Evolutionary conservation across 2,888 invertebrate genomes (phyloP), one percentile per base, ranked within the genome.

Genomic region (Cheilosia impressa): DNA sequence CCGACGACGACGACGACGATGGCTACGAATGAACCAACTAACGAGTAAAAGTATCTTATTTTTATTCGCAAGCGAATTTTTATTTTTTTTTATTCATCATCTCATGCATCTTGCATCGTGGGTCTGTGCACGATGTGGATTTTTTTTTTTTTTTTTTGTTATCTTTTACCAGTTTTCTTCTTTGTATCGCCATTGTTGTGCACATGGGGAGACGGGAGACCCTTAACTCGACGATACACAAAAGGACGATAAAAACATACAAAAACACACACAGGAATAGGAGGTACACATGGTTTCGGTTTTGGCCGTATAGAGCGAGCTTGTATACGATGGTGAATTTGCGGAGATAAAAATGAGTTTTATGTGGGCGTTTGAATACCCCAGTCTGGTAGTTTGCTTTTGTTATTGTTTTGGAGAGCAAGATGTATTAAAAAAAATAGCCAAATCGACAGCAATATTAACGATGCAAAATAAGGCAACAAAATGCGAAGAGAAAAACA

Each of bases 1-100:
- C 66, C 78, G n/a, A 13, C 45, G 50, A 7, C 62, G 43, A n/a
- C 69, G 43, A 34, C 65, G 34, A 13, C 22, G 60, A 38, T 27
- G 50, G 27, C 45, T 22, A 41, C 55, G 69, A 79, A 62, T 52
- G 60, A 80, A 81, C 76, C 76, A 77, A 77, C 85, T 85, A 85
- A 85, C 85, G 85, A 85, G 72, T 81, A 85, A 85, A 85, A 81
- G 85, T 85, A 85, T 85, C 85, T 81, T 85, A 80, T 81, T 81
- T 85, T 85, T 85, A 81, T 85, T 85, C 75, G 85, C 85, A 81
- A 81, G 71, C 81, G 45, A 63, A 66, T 66, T 72, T 66, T 62
- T 62, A 27, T 57, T 75, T 69, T 65, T 45, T 53, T 41, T 55
- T 58, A 41, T 17, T 55, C 58, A 50, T 65, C 80, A 73, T 85